These are phyloP conservation scores for Caretta caretta DNA, from an alignment of 2,113 vertebrate species.

Conservation along the genomic window DNA sequence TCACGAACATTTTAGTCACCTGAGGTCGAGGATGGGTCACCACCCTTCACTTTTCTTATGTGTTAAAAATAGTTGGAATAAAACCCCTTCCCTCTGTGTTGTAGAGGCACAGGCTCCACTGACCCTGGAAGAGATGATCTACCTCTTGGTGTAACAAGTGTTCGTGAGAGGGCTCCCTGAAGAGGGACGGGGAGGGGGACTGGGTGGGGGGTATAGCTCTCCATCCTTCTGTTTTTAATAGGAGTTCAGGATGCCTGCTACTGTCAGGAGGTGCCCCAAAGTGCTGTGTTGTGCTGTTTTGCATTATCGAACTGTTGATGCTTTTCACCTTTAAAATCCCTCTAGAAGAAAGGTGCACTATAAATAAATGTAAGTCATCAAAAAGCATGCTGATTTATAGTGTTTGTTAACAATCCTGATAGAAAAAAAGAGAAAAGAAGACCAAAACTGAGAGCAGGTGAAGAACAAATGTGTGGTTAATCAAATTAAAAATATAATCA, in stretches of 20 bases:
- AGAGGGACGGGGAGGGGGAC: too few relatives aligned
- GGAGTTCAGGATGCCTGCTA: not conserved
- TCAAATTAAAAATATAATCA: not conserved
- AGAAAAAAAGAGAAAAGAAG: not conserved
- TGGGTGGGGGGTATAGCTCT: not conserved
- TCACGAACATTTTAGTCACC: too few relatives aligned
- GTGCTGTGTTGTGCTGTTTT: not conserved
- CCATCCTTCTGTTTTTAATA: not conserved
- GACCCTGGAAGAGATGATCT: too few relatives aligned
- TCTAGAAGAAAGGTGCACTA: not conserved
- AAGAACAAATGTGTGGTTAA: not conserved
- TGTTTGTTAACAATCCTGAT: not conserved
- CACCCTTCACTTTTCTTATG: too few relatives aligned
- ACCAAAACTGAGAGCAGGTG: not conserved
- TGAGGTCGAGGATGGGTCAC: too few relatives aligned
- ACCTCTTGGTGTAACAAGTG: too few relatives aligned
- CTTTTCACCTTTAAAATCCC: not conserved
- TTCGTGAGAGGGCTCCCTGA: too few relatives aligned
- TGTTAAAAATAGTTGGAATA: too few relatives aligned
- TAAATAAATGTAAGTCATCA: not conserved
- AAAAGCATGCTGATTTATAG: not conserved
- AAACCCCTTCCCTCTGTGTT: too few relatives aligned
- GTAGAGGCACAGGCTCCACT: too few relatives aligned
- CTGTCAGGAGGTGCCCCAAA: not conserved
- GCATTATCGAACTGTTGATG: not conserved